These are phyloP conservation scores for Anser brachyrhynchus DNA, from an alignment of 2,113 vertebrate genomes.

Conservation along the genomic window DNA sequence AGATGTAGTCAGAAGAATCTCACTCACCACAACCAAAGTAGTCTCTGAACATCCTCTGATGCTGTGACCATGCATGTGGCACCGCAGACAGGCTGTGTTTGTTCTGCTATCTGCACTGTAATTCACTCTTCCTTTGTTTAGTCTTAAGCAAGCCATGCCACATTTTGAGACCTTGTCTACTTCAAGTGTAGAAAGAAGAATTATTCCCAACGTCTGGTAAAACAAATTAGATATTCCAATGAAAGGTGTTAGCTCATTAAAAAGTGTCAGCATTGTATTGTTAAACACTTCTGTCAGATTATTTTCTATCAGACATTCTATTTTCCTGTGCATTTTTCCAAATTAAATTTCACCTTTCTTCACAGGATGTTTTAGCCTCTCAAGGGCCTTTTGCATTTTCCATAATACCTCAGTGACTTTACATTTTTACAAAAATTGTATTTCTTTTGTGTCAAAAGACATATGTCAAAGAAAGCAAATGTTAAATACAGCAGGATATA, in stretches of 20 bases:
- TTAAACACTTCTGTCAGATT: not conserved
- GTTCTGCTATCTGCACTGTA: not conserved
- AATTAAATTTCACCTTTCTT: not conserved
- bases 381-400: not conserved
- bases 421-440: not conserved
- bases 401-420: not conserved
- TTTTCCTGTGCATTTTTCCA: not conserved
- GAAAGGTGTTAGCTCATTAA: not conserved
- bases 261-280: not conserved
- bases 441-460: not conserved
- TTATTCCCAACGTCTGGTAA: not conserved
- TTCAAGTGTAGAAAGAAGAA: not conserved
- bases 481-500: not conserved
- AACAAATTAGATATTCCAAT: not conserved
- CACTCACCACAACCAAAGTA: not conserved
- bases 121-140: not conserved
- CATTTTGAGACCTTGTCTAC: not conserved
- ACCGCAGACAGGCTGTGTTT: not conserved
- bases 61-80: not conserved
- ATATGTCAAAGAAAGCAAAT: not conserved
- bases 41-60: not conserved
- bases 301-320: not conserved
- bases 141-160: not conserved
- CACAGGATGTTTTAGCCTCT: not conserved
- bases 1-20: not conserved